Base-by-base conservation (phyloP, 1,140 invertebrate species). In the Mactra quadrangularis region DNA sequence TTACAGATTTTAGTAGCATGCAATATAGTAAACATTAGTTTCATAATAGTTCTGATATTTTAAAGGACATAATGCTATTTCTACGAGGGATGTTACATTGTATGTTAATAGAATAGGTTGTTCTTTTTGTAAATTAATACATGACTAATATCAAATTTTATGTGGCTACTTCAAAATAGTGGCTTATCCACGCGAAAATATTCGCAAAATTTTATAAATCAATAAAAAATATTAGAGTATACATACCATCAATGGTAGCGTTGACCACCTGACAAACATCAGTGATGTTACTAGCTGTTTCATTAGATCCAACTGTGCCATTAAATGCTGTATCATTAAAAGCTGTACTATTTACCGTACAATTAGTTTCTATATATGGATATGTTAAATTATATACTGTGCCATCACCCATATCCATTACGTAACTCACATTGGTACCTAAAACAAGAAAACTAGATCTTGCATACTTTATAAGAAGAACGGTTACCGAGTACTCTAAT, bases 351-450 rank as follows among this genome's bases (percentile, higher is more conserved):
- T 72, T 59, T 25, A 22, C 33, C 0, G 41, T 70, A 17, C 19
- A 22, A 38, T 71, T 71, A 33, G 41, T n/a, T 13, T 22, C 31
- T 70, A 75, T 4, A 60, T 59, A 41, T 3, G 81, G 81, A 45
- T 75, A 86, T 17, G 29, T 29, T 6, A 82, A 81, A 0, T 31
- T 55, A 41, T 82, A 86, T 6, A 64, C 31, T 7, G 52, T 60
- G 1, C 74, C 78, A 53, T 86, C 82, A 17, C 85, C 85, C 82
- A 86, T 82, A 1, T 70, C 57, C 25, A 68, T n/a, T 22, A 33
- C 33, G 25, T 84, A 86, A 35, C 53, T 86, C 1, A 84, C 82
- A 78, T 86, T 84, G 35, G 77, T 86, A 50, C 85, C 85, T 86
- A 35, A 22, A 64, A 45, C 57, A 60, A 27, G n/a, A 35, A 29